Conservation (phyloP, 1,140 invertebrate genomes). For the Drosophila nannoptera region DNA sequence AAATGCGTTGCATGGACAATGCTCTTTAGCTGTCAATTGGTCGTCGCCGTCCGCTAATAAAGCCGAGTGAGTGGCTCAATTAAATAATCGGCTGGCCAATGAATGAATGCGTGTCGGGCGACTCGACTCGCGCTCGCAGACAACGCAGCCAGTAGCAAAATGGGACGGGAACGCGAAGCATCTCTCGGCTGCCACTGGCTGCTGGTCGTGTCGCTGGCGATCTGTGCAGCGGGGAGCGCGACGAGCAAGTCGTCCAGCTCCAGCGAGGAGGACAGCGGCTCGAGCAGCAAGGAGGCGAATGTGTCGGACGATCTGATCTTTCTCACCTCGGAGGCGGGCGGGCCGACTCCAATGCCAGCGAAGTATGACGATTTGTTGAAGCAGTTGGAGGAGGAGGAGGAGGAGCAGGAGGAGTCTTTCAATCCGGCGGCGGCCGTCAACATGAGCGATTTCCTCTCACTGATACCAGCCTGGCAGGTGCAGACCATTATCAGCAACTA, state of each 20-base stretch:
- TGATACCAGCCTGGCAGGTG: slow-evolving; percentile 60
- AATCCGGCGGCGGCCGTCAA: slow-evolving; percentile 42
- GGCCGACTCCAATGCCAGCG: neutral
- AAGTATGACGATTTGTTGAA: neutral
- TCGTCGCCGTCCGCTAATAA: slow-evolving; percentile 3
- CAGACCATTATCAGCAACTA: slow-evolving; percentile 59
- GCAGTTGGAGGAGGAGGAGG: neutral
- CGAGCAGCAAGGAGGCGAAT: slow-evolving; percentile 21
- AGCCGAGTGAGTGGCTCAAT: slow-evolving; percentile 47
- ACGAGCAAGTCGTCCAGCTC: slow-evolving; percentile 16
- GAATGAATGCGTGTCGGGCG: neutral
- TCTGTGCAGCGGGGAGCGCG: neutral
- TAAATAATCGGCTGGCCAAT: slow-evolving; percentile 61
- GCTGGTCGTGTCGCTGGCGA: slow-evolving; percentile 7
- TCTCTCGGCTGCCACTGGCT: slow-evolving; percentile 1
- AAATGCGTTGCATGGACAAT: neutral
- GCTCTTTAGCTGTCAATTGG: slow-evolving; percentile 14
- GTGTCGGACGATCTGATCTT: slow-evolving; percentile 69
- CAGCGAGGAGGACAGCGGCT: slow-evolving; percentile 40
- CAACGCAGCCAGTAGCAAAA: slow-evolving; percentile 26
- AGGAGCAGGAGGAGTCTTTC: neutral
- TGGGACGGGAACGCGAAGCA: slow-evolving; percentile 16
- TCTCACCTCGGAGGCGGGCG: slow-evolving; percentile 6
- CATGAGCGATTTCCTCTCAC: slow-evolving; percentile 60
- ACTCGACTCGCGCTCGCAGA: neutral